Percentiles rank a stretch among this genome's conserved stretches.
These are phyloP conservation scores for Catotricha subobsoleta DNA, from an alignment of 2,888 invertebrate species.

Conservation along the genomic window DNA sequence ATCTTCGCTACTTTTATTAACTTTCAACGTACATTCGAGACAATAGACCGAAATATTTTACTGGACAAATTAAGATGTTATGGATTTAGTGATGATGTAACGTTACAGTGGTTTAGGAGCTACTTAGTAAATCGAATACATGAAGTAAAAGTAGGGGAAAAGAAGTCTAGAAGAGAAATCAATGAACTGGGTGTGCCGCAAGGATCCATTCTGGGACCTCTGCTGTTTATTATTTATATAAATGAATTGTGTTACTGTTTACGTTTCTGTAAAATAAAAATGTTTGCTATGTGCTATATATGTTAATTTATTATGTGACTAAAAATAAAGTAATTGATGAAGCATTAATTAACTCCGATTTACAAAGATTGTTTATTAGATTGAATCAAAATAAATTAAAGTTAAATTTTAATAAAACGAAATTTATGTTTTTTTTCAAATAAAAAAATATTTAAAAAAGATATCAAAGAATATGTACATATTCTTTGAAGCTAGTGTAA, in stretches of 20 bases:
- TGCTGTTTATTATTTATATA: not conserved
- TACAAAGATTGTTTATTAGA: too few species aligned
- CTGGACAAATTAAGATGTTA: not conserved
- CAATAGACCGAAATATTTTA: not conserved
- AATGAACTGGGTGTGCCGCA: not conserved
- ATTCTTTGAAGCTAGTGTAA: too few species aligned
- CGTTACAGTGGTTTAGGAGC: not conserved
- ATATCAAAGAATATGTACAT: too few species aligned
- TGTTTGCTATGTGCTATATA: not conserved
- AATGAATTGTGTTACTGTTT: not conserved
- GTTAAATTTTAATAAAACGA: too few species aligned
- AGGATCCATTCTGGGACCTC: not conserved
- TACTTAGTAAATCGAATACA: not conserved
- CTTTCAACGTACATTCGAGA: constrained; percentile 3
- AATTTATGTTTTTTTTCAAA: too few species aligned
- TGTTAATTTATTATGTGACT: too few species aligned
- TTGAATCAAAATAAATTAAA: too few species aligned
- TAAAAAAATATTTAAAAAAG: too few species aligned
- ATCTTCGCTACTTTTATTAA: too few species aligned
- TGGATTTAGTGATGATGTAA: not conserved
- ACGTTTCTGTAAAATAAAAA: not conserved
- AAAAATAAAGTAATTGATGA: too few species aligned
- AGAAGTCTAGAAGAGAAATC: too few species aligned
- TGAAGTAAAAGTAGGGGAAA: not conserved
- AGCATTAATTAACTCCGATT: too few species aligned